Conservation (phyloP, 2,797 vertebrate genomes). For the Fratercula arctica region DNA sequence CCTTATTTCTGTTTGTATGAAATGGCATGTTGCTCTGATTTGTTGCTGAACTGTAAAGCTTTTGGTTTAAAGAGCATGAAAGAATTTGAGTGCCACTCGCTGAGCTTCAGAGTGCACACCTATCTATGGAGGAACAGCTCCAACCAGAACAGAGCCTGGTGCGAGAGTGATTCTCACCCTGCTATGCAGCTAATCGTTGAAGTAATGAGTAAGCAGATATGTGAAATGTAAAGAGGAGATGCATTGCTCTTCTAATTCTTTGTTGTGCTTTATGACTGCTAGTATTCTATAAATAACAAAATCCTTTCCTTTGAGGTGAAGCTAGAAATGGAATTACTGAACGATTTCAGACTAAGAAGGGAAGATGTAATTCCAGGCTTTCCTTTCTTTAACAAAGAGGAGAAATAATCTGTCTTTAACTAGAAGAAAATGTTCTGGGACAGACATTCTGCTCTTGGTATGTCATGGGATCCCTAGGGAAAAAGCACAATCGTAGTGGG, state of each 20-base stretch:
- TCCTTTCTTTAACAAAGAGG: not conserved
- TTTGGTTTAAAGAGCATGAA: not conserved
- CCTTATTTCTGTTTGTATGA: not conserved
- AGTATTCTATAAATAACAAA: not conserved
- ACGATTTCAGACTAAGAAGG: not conserved
- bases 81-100: not conserved
- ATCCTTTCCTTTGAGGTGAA: not conserved
- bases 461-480: slow-evolving; percentile 41
- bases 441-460: slow-evolving; percentile 4
- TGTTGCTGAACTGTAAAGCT: not conserved
- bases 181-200: not conserved
- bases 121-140: not conserved
- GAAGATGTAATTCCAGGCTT: not conserved
- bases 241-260: not conserved
- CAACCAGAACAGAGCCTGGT: not conserved
- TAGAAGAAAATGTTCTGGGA: slow-evolving; percentile 59
- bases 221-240: not conserved
- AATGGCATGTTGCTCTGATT: not conserved
- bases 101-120: not conserved
- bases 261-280: not conserved
- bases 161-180: not conserved
- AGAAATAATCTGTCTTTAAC: not conserved
- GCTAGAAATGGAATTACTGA: not conserved
- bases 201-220: not conserved
- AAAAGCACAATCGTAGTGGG: not conserved